phyloP scores from a whole-genome alignment of 2,888 invertebrate species.

The Xylocampa areola region DNA sequence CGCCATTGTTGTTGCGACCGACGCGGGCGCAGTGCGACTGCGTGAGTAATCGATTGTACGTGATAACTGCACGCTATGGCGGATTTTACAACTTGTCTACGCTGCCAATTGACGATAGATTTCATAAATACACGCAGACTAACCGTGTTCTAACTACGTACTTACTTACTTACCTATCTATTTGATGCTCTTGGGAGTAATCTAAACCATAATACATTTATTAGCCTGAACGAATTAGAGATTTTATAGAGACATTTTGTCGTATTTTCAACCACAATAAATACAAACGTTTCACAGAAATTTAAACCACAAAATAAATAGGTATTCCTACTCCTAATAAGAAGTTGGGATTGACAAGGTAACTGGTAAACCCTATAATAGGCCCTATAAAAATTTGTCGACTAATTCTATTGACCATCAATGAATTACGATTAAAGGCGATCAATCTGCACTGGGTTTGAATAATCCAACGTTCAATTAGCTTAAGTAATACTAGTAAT shows the following conservation, averaged over 20 bases:
- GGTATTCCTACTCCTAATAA: slow-evolving; percentile 7
- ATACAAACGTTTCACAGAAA: slow-evolving; percentile 4
- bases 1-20: slow-evolving; percentile 55
- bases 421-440: slow-evolving; percentile 31
- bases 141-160: slow-evolving; percentile 10
- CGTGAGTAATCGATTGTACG: slow-evolving; percentile 47
- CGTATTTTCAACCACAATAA: not conserved
- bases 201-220: not conserved
- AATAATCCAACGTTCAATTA: slow-evolving; percentile 46
- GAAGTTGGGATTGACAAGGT: slow-evolving; percentile 18
- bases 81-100: slow-evolving; percentile 36
- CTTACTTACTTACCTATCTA: too few species aligned
- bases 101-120: slow-evolving; percentile 12
- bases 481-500: slow-evolving; percentile 46
- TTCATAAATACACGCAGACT: not conserved
- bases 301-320: not conserved
- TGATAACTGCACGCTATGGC: slow-evolving; percentile 38
- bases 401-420: slow-evolving; percentile 17
- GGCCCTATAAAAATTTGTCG: slow-evolving; percentile 5
- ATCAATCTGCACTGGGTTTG: slow-evolving; percentile 4
- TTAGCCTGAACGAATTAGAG: not conserved
- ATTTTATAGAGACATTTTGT: not conserved
- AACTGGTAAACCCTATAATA: not conserved
- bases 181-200: not conserved
- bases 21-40: slow-evolving; percentile 30